Evolutionary conservation across 2,797 vertebrate genomes (phyloP).

Genomic region (Chrosomus eos): DNA sequence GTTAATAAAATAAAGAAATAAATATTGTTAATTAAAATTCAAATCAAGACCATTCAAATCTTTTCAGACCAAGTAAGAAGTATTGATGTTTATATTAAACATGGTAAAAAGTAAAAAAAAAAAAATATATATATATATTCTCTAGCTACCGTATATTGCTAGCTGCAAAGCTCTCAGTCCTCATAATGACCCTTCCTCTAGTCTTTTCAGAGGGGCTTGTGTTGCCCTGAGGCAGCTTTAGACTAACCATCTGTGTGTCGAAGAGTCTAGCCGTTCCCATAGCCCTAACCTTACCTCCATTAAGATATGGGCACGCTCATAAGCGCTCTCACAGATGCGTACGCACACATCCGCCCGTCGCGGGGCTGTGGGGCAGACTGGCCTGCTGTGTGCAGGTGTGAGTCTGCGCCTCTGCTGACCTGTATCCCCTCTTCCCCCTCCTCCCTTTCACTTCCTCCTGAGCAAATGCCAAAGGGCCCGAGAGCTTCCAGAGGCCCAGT

Average conservation of each 20-base stretch:
- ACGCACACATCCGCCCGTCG: constrained; percentile 60
- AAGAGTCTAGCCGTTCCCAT: constrained; percentile 12
- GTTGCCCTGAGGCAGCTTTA: constrained; percentile 14
- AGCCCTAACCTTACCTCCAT: constrained; percentile 48
- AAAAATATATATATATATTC: too few species aligned
- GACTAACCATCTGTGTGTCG: constrained; percentile 46
- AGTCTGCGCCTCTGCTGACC: constrained; percentile 66
- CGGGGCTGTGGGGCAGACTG: constrained; percentile 77
- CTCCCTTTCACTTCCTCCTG: constrained; percentile 39
- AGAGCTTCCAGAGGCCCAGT: constrained; percentile 34
- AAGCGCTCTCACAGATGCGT: constrained; percentile 29
- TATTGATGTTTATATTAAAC: not conserved
- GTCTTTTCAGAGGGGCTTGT: constrained; percentile 4
- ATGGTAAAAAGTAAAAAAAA: too few species aligned
- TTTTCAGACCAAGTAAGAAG: not conserved
- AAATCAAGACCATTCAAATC: not conserved
- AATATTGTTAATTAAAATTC: not conserved
- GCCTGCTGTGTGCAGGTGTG: constrained; percentile 82
- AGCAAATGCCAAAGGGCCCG: constrained; percentile 36
- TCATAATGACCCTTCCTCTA: constrained; percentile 18
- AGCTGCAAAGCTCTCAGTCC: not conserved
- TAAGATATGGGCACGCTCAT: constrained; percentile 31
- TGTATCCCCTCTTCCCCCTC: constrained; percentile 28
- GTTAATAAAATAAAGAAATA: not conserved
- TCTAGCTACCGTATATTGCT: not conserved